A percentile compares a stretch with the other conserved stretches of the same genome.
Evolutionary conservation across 2,113 vertebrate genomes (phyloP).

Genomic region (Lanius collurio): DNA sequence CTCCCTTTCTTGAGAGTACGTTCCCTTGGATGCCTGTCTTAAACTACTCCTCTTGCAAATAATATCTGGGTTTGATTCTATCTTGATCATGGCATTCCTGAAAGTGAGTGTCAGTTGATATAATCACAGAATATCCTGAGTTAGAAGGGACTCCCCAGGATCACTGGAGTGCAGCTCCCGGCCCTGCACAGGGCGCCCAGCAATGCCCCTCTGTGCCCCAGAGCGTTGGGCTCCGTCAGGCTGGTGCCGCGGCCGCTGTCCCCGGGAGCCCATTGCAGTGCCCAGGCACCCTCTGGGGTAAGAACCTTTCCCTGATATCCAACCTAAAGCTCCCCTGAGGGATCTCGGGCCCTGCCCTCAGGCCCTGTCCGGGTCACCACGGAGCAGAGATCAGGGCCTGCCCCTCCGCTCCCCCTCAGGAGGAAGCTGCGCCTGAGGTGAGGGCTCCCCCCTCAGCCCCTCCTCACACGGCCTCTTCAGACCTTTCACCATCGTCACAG

Average conservation of each 20-base stretch:
- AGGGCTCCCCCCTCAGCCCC: neutral
- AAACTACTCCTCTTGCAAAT: neutral
- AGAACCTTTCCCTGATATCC: neutral
- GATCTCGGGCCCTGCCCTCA: neutral
- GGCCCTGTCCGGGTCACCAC: neutral
- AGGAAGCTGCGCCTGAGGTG: fast-evolving
- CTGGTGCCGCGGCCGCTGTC: neutral
- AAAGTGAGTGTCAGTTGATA: neutral
- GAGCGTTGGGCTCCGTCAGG: fast-evolving
- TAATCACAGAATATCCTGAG: neutral
- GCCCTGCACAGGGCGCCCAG: neutral
- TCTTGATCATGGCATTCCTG: neutral
- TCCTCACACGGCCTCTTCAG: fast-evolving
- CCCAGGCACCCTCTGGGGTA: neutral
- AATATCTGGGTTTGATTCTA: neutral
- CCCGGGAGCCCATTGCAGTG: neutral
- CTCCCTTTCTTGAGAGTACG: neutral
- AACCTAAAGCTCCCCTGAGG: too few species aligned
- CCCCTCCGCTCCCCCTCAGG: neutral
- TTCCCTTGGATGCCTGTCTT: neutral
- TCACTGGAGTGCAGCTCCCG: neutral
- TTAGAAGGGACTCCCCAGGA: neutral
- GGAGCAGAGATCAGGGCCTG: neutral
- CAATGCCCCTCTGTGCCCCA: neutral
- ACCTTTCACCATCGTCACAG: too few species aligned